Evolutionary conservation across 2,888 invertebrate species (phyloP).

Genomic region (Pseudoips prasinana): DNA sequence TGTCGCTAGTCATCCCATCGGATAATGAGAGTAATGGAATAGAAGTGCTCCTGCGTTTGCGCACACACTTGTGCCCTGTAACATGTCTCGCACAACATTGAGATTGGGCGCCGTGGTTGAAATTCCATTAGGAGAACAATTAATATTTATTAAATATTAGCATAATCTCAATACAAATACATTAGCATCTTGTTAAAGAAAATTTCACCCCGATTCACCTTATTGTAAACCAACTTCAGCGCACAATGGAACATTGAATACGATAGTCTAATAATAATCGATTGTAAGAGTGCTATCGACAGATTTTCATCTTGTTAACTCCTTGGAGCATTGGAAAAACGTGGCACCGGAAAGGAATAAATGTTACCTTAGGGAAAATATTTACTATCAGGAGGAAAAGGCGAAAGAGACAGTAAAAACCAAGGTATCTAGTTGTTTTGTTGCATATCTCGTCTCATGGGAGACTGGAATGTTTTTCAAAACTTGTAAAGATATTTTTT

Average conservation of each 20-base stretch:
- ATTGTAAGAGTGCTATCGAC: slow-evolving; percentile 18
- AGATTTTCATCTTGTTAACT: slow-evolving; percentile 22
- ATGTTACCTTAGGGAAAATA: slow-evolving; percentile 10
- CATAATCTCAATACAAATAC: too few species aligned
- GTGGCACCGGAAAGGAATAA: slow-evolving; percentile 10
- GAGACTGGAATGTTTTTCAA: too few species aligned
- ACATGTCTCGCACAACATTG: too few species aligned
- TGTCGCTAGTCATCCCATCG: too few species aligned
- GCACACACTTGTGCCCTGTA: too few species aligned
- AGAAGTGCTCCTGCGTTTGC: too few species aligned
- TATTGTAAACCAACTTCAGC: slow-evolving; percentile 12
- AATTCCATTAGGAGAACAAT: too few species aligned
- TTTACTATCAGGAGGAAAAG: slow-evolving; percentile 8
- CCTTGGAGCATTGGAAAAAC: slow-evolving; percentile 23
- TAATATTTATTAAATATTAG: too few species aligned
- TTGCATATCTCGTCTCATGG: neutral
- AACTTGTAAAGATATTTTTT: too few species aligned
- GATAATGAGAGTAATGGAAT: too few species aligned
- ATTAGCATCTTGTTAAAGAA: slow-evolving; percentile 14
- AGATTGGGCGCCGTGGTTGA: too few species aligned
- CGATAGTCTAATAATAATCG: slow-evolving; percentile 29
- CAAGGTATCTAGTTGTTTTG: slow-evolving; percentile 1
- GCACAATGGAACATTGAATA: slow-evolving; percentile 22
- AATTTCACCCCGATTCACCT: slow-evolving; percentile 5
- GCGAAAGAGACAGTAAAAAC: neutral